A percentile compares a stretch with the other conserved stretches of the same genome.
These are phyloP conservation scores for Ariolimax columbianus DNA, from an alignment of 2,888 invertebrate species.

Conservation along the genomic window DNA sequence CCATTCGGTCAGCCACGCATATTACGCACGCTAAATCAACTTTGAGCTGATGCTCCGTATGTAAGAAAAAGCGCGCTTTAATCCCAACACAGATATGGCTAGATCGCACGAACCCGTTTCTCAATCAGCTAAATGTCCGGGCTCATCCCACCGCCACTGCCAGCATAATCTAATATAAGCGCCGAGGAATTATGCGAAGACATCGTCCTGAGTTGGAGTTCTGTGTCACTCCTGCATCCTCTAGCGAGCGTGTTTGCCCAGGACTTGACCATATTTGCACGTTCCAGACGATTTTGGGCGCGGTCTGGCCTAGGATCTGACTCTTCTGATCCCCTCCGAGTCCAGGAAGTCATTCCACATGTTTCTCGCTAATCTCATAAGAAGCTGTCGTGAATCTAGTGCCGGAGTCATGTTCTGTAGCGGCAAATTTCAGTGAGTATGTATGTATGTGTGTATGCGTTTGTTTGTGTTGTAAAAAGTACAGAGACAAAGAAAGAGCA, in stretches of 20 bases:
- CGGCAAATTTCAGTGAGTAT: background rate
- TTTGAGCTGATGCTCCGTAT: no score
- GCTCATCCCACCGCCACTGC: slow-evolving; percentile 1
- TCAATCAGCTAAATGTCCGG: slow-evolving; percentile 46
- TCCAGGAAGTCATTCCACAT: slow-evolving; percentile 32
- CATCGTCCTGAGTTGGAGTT: background rate
- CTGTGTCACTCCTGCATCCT: background rate
- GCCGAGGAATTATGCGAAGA: slow-evolving; percentile 46
- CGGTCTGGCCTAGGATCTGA: slow-evolving; percentile 20
- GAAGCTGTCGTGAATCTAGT: slow-evolving; percentile 5
- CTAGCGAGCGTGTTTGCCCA: slow-evolving; percentile 42
- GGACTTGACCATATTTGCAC: slow-evolving; percentile 45
- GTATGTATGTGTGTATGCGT: slow-evolving; percentile 9
- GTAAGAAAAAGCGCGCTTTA: background rate
- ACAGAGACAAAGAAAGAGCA: background rate
- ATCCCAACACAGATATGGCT: slow-evolving; percentile 20
- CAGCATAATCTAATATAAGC: slow-evolving; percentile 49
- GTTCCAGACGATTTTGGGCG: slow-evolving; percentile 15
- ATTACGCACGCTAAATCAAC: background rate
- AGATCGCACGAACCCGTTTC: slow-evolving; percentile 13
- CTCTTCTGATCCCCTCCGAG: slow-evolving; percentile 21
- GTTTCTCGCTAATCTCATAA: slow-evolving; percentile 21
- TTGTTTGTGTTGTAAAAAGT: no score
- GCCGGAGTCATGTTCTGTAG: background rate
- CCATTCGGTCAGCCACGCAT: no score